These are phyloP conservation scores for Cinara cedri DNA, from an alignment of 2,888 invertebrate species.

Conservation along the genomic window DNA sequence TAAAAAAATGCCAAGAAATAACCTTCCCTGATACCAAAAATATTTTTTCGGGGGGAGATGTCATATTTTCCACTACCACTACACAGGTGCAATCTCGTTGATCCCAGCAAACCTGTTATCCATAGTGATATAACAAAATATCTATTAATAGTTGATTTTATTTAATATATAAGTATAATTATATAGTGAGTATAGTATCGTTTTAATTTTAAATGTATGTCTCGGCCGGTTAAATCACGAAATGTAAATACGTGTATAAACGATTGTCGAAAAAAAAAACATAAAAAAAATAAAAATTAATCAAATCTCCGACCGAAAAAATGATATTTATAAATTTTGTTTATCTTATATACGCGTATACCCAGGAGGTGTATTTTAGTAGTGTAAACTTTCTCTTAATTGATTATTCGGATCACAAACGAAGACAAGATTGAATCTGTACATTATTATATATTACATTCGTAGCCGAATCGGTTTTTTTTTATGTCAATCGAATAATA, in stretches of 20 bases:
- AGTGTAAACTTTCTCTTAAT: slow-evolving; percentile 35
- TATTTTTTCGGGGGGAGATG: too few relatives aligned
- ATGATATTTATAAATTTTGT: not conserved
- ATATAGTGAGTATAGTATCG: too few relatives aligned
- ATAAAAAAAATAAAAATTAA: not conserved
- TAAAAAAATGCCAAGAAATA: too few relatives aligned
- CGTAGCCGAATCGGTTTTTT: slow-evolving; percentile 17
- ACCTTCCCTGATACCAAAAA: too few relatives aligned
- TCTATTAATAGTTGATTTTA: too few relatives aligned
- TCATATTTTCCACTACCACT: too few relatives aligned
- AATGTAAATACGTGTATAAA: too few relatives aligned
- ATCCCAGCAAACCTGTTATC: too few relatives aligned
- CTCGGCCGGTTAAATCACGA: too few relatives aligned
- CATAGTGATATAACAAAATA: too few relatives aligned
- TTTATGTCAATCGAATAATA: slow-evolving; percentile 46
- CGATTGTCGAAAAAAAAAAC: not conserved
- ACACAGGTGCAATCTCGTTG: too few relatives aligned
- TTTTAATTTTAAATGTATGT: not conserved
- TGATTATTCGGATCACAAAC: slow-evolving; percentile 50
- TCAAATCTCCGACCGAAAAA: not conserved
- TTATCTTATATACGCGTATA: not conserved
- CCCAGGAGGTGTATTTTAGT: not conserved
- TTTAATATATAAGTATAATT: too few relatives aligned
- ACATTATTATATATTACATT: not conserved
- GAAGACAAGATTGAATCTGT: slow-evolving; percentile 2